Base-by-base conservation (phyloP, 2,113 vertebrate species). In the Labeo catla region DNA sequence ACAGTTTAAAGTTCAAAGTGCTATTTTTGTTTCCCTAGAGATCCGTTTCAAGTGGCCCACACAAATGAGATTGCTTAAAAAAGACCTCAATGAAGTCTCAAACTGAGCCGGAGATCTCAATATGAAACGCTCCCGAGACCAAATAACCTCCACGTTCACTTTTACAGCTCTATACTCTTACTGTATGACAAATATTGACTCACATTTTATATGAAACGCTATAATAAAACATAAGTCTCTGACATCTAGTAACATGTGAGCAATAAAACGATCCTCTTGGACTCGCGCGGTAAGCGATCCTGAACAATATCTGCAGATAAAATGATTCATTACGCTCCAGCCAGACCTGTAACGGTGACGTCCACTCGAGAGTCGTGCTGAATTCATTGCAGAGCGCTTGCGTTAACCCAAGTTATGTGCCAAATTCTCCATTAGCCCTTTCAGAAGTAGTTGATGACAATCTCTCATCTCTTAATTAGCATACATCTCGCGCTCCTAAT, bases 381-480 rank as follows among this genome's bases (percentile, higher is more conserved):
- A 76, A 50, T 49, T 61, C 21, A 61, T 9, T 61, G 77, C 50
- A n/a, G 9, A 43, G 5, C 8, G 10, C 12, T 21, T 63, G 59
- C 15, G 23, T 34, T 52, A 68, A 52, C 45, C 47, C 9, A 50
- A 36, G 63, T 36, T 28, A 52, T 4, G 63, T 50, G 80, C 80
- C 80, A 82, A 70, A 82, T 52, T 68, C 47, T 82, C 80, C 80
- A 82, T 82, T 82, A 82, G 80, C 23, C 47, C 79, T 52, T 81
- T 81, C n/a, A 50, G 61, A 66, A 50, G 79, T 6, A 82, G 80
- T 52, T 63, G 23, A 82, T 70, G 80, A 68, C 63, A 70, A 82
- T 68, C 80, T 52, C 80, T 68, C 80, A 66, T 68, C 63, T 52
- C 47, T 70, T 34, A 19, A 68, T 82, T 68, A 81, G 59, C 78